Conservation (phyloP, 2,797 vertebrate species). For the Melanotaenia boesemani region DNA sequence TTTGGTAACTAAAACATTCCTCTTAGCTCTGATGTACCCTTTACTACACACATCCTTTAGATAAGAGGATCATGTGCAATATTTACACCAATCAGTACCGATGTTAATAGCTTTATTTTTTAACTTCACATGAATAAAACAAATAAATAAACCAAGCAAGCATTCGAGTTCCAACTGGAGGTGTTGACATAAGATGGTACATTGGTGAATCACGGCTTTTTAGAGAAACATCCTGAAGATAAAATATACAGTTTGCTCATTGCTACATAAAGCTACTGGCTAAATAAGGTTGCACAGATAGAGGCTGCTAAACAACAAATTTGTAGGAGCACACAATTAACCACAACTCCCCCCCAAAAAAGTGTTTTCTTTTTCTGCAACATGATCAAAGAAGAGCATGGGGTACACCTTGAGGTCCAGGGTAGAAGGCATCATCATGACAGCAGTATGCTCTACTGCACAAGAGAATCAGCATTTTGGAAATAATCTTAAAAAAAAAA, state of each 20-base stretch:
- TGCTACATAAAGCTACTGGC: conserved; percentile 73
- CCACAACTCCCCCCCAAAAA: background rate
- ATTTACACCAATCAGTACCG: conserved; percentile 59
- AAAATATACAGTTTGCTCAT: conserved; percentile 18
- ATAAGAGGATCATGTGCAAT: conserved; percentile 57
- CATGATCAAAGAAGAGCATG: conserved; percentile 23
- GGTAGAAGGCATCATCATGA: conserved; percentile 52
- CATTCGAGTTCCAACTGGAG: conserved; percentile 12
- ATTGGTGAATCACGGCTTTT: background rate
- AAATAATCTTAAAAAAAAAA: conserved; percentile 9
- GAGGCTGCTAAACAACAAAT: conserved; percentile 25
- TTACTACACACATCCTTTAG: conserved; percentile 51
- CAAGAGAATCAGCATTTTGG: conserved; percentile 34
- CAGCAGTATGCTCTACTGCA: conserved; percentile 55
- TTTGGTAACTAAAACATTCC: conserved; percentile 49
- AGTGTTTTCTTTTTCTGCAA: conserved; percentile 14
- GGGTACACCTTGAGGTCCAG: conserved; percentile 24
- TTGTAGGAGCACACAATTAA: conserved; percentile 23
- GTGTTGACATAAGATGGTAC: background rate
- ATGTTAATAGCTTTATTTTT: conserved; percentile 17
- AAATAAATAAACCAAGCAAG: conserved; percentile 33
- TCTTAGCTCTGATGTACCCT: conserved; percentile 34
- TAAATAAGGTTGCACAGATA: conserved; percentile 33
- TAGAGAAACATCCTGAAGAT: conserved; percentile 31
- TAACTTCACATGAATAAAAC: conserved; percentile 24